Evolutionary conservation across 2,113 vertebrate species (phyloP), one percentile per base, ranked within the genome.

Genomic region (Sporophila hypoxantha): DNA sequence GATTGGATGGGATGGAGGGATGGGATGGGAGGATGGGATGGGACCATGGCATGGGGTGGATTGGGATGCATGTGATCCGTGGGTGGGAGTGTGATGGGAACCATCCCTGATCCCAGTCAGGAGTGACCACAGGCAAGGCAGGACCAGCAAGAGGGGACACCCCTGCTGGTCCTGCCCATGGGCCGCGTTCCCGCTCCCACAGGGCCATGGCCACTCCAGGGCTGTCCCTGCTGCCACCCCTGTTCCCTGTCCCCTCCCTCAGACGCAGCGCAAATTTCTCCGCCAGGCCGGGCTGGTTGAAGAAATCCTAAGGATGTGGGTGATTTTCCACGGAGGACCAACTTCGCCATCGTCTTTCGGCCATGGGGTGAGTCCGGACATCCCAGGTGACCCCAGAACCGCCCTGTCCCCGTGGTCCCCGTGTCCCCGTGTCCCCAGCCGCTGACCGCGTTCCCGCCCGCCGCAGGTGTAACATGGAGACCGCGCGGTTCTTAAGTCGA

Each of bases 391-490:
- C 10, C 30, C 34, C 26, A 2, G 41, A 37, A 1, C 8, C 36
- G 0, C 65, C 5, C 0, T 26, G 50, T 78, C 62, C 61, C 26
- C 5, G 2, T 32, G n/a, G 50, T 78, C 61, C 49, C 37, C 8
- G 1, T 9, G 75, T 56, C 76, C 71, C 71, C 3, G 10, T n/a
- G n/a, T n/a, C n/a, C n/a, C n/a, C n/a, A 19, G 11, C 12, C 5
- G 0, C 15, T 1, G 4, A 84, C 8, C 9, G 3, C 8, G 1
- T 7, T 8, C 22, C n/a, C n/a, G n/a, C n/a, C 1, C 1, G 14
- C 60, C 7, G 39, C 95, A 98, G 97, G 97, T 98, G 50, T n/a
- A 98, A 98, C 93, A 98, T 98, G 97, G 97, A 98, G 92, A 98
- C 97, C 0, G 97, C 97, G 18, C 93, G 97, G 18, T 98, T 97